Evolutionary conservation across 2,113 vertebrate genomes (phyloP).

Genomic region (Emydura subglobosa): DNA sequence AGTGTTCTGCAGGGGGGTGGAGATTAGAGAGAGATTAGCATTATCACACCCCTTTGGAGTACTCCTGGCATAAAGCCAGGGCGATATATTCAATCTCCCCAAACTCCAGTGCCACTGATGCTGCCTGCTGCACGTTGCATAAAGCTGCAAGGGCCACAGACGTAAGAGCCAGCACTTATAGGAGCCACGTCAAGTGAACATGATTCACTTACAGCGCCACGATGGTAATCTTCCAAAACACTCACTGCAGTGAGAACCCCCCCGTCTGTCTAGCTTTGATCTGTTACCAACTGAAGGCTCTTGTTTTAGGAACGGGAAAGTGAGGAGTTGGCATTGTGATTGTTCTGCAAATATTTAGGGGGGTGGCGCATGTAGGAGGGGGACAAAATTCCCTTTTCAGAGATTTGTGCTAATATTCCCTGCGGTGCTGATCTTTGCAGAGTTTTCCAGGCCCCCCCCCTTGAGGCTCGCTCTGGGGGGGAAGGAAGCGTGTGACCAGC

Average conservation of each 20-base stretch:
- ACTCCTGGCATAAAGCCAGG: background rate
- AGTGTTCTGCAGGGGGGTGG: background rate
- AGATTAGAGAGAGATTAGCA: background rate
- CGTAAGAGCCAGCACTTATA: background rate
- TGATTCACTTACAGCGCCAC: background rate
- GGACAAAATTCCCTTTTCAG: background rate
- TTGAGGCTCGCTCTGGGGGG: background rate
- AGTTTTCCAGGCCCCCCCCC: background rate
- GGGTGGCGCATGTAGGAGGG: too few relatives aligned
- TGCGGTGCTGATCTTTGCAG: background rate
- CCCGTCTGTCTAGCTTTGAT: too few relatives aligned
- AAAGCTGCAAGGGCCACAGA: background rate
- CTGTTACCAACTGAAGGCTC: background rate
- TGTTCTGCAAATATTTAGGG: background rate
- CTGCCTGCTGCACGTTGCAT: background rate
- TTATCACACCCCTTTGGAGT: background rate
- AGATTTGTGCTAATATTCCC: background rate
- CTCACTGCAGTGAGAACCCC: background rate
- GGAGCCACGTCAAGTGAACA: background rate
- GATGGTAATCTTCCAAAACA: background rate
- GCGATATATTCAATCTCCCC: background rate
- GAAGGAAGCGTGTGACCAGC: background rate
- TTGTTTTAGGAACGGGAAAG: background rate
- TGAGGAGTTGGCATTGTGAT: background rate
- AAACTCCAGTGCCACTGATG: background rate